Conservation (phyloP, 1,140 invertebrate genomes). For the Metopolophium dirhodum region DNA sequence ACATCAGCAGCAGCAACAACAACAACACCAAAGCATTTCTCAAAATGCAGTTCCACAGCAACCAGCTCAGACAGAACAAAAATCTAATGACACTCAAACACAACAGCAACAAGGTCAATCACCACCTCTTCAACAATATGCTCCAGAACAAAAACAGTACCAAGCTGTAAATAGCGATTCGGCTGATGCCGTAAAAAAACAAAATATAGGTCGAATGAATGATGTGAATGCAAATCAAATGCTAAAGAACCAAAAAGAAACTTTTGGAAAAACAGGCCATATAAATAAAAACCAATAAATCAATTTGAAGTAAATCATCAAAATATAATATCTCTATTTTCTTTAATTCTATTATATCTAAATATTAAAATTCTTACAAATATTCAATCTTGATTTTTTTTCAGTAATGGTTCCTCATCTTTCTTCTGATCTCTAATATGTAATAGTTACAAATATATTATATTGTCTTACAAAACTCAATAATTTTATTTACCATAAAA, state of each 20-base stretch:
- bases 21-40: not conserved
- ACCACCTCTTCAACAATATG: conserved; percentile 27
- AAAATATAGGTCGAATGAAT: conserved; percentile 3
- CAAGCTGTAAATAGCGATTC: conserved; percentile 37
- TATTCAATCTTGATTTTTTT: not conserved
- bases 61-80: not conserved
- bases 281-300: not conserved
- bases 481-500: too few relatives aligned
- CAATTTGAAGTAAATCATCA: not conserved
- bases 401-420: not conserved
- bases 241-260: conserved; percentile 47
- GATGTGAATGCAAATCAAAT: conserved; percentile 33
- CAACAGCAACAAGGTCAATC: not conserved
- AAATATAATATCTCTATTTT: not conserved
- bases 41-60: not conserved
- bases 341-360: not conserved
- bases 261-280: conserved; percentile 16
- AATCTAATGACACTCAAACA: not conserved
- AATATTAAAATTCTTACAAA: not conserved
- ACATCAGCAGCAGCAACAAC: not conserved
- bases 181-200: not conserved
- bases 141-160: conserved; percentile 18
- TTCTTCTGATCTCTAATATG: not conserved
- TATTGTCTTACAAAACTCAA: too few relatives aligned
- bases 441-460: too few relatives aligned